phyloP scores from a whole-genome alignment of 2,797 vertebrate genomes.

The Chiloscyllium punctatum region DNA sequence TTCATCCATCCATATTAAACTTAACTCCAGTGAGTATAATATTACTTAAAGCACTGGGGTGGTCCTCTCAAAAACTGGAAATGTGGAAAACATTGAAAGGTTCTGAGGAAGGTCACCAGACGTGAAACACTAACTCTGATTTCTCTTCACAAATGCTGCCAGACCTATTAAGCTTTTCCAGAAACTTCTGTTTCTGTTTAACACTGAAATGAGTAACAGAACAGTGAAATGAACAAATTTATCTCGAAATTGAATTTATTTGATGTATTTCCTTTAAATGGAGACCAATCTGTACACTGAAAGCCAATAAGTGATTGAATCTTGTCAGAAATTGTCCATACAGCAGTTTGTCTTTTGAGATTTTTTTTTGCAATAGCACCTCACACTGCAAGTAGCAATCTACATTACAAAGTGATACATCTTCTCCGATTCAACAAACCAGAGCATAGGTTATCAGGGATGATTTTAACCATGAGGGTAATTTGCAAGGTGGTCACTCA shows the following conservation, averaged over 20 bases:
- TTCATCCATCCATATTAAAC: not conserved
- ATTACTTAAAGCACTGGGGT: not conserved
- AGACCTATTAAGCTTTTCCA: too few species aligned
- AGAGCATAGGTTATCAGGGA: not conserved
- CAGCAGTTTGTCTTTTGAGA: not conserved
- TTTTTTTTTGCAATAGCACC: not conserved
- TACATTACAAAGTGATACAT: too few species aligned
- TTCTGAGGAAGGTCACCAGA: not conserved
- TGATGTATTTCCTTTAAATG: not conserved
- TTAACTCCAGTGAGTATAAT: not conserved
- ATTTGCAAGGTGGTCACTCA: not conserved
- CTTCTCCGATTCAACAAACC: not conserved
- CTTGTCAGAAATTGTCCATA: not conserved
- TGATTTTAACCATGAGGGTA: not conserved
- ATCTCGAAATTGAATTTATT: not conserved
- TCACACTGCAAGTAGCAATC: not conserved
- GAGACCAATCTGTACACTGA: not conserved
- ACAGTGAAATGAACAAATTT: not conserved
- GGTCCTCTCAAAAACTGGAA: not conserved
- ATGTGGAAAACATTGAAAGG: not conserved
- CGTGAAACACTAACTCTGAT: too few species aligned
- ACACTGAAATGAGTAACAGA: not conserved
- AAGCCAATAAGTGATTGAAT: conserved; percentile 20
- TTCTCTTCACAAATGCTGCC: too few species aligned
- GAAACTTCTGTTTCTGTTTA: not conserved